A percentile compares a stretch with the other conserved stretches of the same genome.
Evolutionary conservation across 2,797 vertebrate species (phyloP).

Genomic region (Saguinus oedipus): DNA sequence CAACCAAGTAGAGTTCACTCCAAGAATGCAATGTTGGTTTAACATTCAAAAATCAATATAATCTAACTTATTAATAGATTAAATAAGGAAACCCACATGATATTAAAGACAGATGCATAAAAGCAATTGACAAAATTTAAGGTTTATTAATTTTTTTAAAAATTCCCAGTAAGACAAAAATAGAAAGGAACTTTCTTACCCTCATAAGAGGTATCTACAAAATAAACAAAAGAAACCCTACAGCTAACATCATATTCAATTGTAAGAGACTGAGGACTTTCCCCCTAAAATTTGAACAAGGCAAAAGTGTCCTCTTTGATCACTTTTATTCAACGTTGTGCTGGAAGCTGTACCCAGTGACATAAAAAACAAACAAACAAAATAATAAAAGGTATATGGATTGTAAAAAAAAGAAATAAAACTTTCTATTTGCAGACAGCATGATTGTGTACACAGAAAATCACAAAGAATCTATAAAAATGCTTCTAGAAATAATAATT

Average conservation of each 20-base stretch:
- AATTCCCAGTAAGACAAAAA: not conserved
- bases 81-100: not conserved
- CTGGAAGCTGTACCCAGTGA: not conserved
- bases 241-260: not conserved
- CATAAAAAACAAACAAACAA: not conserved
- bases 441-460: not conserved
- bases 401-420: slow-evolving; percentile 23
- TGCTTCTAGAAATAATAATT: not conserved
- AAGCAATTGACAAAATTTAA: not conserved
- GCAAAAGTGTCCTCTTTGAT: not conserved
- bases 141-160: not conserved
- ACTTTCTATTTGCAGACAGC: not conserved
- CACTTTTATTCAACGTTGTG: not conserved
- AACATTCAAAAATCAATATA: not conserved
- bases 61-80: not conserved
- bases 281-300: not conserved
- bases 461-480: not conserved
- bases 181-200: not conserved
- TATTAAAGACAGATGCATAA: not conserved
- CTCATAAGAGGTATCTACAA: not conserved
- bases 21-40: not conserved
- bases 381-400: not conserved
- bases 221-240: not conserved
- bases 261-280: not conserved
- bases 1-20: not conserved